phyloP scores from a whole-genome alignment of 2,113 vertebrate species.

The Panthera leo region DNA sequence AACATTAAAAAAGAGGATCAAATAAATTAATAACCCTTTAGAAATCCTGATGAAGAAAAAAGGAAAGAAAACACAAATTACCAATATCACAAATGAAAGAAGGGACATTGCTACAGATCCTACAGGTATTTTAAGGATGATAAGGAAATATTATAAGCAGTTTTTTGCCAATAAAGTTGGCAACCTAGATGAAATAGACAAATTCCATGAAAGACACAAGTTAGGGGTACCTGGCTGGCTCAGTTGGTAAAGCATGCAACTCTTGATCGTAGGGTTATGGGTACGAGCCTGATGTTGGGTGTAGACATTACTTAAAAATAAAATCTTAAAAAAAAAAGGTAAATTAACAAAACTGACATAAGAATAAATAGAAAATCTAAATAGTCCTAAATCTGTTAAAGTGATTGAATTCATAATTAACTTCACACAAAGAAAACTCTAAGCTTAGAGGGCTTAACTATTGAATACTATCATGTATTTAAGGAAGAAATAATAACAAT shows the following conservation, averaged over 20 bases:
- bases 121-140: not conserved
- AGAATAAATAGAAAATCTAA: slow-evolving; percentile 33
- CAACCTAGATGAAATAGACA: not conserved
- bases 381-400: not conserved
- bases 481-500: not conserved
- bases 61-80: not conserved
- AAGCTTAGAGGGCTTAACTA: not conserved
- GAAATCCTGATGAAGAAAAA: not conserved
- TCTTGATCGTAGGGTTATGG: not conserved
- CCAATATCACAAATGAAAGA: not conserved
- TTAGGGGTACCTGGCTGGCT: not conserved
- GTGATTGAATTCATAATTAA: slow-evolving; percentile 23
- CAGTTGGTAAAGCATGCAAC: not conserved
- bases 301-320: not conserved
- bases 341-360: slow-evolving; percentile 7
- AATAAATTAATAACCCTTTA: not conserved
- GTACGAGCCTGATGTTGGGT: not conserved
- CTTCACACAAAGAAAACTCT: slow-evolving; percentile 23
- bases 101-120: not conserved
- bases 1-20: too few species aligned
- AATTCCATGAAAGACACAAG: not conserved
- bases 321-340: not conserved
- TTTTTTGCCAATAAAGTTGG: not conserved
- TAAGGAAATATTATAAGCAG: not conserved
- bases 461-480: not conserved